Evolutionary conservation across 2,888 invertebrate species (phyloP).

Genomic region (Spialia ferax): DNA sequence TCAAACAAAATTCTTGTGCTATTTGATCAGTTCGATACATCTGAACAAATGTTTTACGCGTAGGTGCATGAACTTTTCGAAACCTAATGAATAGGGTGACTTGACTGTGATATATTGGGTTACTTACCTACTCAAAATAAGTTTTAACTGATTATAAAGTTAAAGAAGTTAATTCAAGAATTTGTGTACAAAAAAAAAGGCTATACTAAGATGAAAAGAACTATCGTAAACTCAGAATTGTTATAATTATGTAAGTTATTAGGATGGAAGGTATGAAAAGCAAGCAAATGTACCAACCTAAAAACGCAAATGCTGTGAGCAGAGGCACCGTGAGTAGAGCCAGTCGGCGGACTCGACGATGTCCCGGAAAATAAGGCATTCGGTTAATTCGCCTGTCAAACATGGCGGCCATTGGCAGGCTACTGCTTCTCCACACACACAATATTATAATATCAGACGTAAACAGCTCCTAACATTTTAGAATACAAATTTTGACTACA

Average conservation of each 20-base stretch:
- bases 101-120: background rate
- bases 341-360: constrained; percentile 72
- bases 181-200: no score
- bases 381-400: constrained; percentile 64
- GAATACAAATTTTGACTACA: background rate
- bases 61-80: constrained; percentile 9
- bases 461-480: constrained; percentile 37
- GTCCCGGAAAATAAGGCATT: constrained; percentile 79
- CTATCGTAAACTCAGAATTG: background rate
- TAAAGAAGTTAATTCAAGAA: no score
- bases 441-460: constrained; percentile 42
- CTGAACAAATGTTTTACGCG: constrained; percentile 8
- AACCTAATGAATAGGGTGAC: background rate
- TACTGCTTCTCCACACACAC: constrained; percentile 50
- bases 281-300: constrained; percentile 82
- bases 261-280: constrained; percentile 51
- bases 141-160: background rate
- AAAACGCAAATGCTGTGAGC: constrained; percentile 83
- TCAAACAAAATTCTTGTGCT: constrained; percentile 1
- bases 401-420: constrained; percentile 30
- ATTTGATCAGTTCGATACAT: background rate
- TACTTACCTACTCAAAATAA: background rate
- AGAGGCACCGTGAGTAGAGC: constrained; percentile 79
- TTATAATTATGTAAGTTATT: background rate
- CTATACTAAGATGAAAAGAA: background rate